Base-by-base conservation (phyloP, 2,888 invertebrate species). In the Atethmia centrago region DNA sequence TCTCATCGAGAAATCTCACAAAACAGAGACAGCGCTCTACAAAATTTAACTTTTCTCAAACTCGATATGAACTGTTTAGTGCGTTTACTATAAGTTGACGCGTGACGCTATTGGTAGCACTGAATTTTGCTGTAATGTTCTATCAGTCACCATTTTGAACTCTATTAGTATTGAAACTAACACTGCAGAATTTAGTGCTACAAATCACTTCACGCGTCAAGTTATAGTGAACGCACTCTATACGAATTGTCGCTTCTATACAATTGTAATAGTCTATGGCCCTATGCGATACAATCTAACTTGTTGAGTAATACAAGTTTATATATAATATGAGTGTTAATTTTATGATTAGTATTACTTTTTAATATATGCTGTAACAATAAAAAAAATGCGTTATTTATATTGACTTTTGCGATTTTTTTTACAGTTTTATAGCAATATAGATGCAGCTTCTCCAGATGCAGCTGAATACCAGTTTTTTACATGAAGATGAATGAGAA, bases 321-420 rank as follows among this genome's bases (percentile, higher is more conserved):
- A 55, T 40, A 10, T 55, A 36, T 36, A 36, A 31, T 31, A 31
- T 4, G 19, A 55, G 58, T 63, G 31, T 25, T 45, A 42, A 76
- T 75, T 75, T 51, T 36, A 63, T 56, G 12, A 49, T 58, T n/a
- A 8, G 14, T 25, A 28, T 42, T 31, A 56, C 31, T 75, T 56
- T 64, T 28, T 42, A n/a, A 12, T 7, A 12, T 7, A 25, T 36
- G 53, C 10, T 19, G 8, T 7, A 5, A 25, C n/a, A 31, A n/a
- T 9, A 16, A 12, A 47, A 56, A 42, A 47, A 40, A 49, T 42
- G 21, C 36, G 5, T 47, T 40, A 16, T 12, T 49, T 56, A 3
- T 21, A 31, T 5, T 45, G 51, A 63, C 70, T 51, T 47, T 14
- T 12, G 31, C 10, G 28, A 47, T 31, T 47, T 51, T 51, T 51